Percentiles rank a stretch among this genome's conserved stretches.
These are phyloP conservation scores for Siderastrea siderea DNA, from an alignment of 92 coral and sea anemone genomes.

Conservation along the genomic window DNA sequence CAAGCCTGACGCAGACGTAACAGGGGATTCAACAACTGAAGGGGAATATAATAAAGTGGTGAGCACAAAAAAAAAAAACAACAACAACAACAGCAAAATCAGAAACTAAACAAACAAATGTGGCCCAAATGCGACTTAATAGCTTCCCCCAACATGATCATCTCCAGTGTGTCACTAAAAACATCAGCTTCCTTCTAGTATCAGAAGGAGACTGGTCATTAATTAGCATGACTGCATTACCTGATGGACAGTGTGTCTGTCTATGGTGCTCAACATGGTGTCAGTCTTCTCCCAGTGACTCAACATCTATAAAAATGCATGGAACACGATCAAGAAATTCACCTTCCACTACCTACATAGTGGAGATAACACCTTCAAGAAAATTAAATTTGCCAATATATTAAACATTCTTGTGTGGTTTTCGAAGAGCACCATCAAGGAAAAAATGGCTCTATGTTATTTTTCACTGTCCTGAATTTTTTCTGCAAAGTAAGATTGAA, in stretches of 20 bases:
- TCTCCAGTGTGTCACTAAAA: too few relatives aligned
- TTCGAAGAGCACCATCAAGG: too few relatives aligned
- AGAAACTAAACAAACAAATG: too few relatives aligned
- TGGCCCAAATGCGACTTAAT: too few relatives aligned
- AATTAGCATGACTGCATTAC: slow-evolving; percentile 16
- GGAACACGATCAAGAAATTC: background rate
- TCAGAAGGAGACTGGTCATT: background rate
- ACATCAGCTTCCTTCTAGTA: background rate
- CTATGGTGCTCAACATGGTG: slow-evolving; percentile 84
- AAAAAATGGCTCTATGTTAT: too few relatives aligned
- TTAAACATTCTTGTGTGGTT: too few relatives aligned
- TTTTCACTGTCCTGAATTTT: too few relatives aligned
- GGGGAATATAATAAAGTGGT: too few relatives aligned
- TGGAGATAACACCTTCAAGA: too few relatives aligned
- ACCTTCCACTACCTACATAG: background rate
- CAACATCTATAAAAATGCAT: slow-evolving; percentile 63
- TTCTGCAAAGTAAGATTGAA: too few relatives aligned
- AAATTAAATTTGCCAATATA: too few relatives aligned
- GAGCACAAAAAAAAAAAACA: background rate
- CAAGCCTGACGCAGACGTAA: slow-evolving; percentile 96
- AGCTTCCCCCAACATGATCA: too few relatives aligned
- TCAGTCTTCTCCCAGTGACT: slow-evolving; percentile 80
- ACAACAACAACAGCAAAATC: slow-evolving; percentile 4
- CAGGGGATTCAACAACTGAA: slow-evolving; percentile 88
- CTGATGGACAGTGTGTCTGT: slow-evolving; percentile 88